phyloP scores from a whole-genome alignment of 2,797 vertebrate genomes.

The Tragelaphus oryx region DNA sequence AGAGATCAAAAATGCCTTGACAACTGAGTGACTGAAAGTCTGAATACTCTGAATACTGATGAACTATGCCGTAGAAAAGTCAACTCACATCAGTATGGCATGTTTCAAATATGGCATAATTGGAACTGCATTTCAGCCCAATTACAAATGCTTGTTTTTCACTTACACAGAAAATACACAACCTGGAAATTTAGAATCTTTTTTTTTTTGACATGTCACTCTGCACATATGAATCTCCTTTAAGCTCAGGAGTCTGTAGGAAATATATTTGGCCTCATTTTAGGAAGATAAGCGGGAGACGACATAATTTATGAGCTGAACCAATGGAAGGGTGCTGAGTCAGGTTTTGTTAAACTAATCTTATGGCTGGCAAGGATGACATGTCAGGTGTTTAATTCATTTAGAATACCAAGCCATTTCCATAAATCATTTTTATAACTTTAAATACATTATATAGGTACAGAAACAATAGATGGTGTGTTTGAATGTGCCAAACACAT shows the following conservation, averaged over 20 bases:
- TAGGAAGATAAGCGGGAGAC: neutral
- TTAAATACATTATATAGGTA: neutral
- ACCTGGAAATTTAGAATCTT: neutral
- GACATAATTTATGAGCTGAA: neutral
- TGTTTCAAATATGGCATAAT: neutral
- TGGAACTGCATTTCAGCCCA: neutral
- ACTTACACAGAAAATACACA: neutral
- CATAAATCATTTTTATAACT: conserved; percentile 14
- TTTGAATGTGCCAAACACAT: conserved; percentile 39
- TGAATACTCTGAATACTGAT: neutral
- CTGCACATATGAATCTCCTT: neutral
- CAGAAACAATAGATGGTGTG: neutral
- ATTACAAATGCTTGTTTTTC: neutral
- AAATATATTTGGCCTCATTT: neutral
- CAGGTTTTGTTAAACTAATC: conserved; percentile 24
- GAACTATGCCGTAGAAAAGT: neutral
- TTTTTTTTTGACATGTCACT: neutral
- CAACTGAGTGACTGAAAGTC: neutral
- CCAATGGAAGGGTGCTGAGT: neutral
- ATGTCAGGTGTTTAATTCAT: conserved; percentile 41
- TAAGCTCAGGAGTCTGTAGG: neutral
- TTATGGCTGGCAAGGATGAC: conserved; percentile 37
- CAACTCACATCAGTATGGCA: neutral
- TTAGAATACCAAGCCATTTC: conserved; percentile 32
- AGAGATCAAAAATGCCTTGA: neutral